phyloP scores from a whole-genome alignment of 92 coral and sea anemone species.

The Zoanthus solanderi region DNA sequence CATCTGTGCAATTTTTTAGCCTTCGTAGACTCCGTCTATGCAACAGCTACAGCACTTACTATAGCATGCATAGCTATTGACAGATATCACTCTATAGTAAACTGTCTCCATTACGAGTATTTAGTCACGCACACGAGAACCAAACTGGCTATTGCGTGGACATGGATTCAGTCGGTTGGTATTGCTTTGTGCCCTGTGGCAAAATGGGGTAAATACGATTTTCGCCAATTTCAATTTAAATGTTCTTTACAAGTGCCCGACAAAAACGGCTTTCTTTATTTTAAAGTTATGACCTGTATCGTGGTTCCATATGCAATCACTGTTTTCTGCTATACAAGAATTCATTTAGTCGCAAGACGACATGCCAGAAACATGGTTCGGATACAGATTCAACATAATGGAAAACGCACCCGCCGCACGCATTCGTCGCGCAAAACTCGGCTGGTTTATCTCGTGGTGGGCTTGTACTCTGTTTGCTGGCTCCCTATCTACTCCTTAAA shows the following conservation, averaged over 20 bases:
- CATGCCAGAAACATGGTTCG: conserved; percentile 91
- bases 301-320: conserved; percentile 76
- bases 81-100: conserved; percentile 91
- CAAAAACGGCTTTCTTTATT: conserved; percentile 75
- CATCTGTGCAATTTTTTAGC: conserved; percentile 75
- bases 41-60: conserved; percentile 84
- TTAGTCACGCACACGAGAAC: conserved; percentile 87
- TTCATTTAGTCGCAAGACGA: conserved; percentile 93
- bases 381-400: conserved; percentile 87
- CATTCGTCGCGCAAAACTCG: conserved; percentile 81
- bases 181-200: conserved; percentile 77
- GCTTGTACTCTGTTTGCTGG: conserved; percentile 88
- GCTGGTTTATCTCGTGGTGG: conserved; percentile 86
- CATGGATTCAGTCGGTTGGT: conserved; percentile 81
- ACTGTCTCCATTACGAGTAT: conserved; percentile 92
- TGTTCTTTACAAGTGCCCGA: conserved; percentile 78
- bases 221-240: conserved; percentile 70
- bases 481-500: conserved; percentile 80
- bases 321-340: conserved; percentile 90
- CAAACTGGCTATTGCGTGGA: conserved; percentile 71
- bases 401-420: conserved; percentile 73
- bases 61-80: conserved; percentile 91
- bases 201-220: conserved; percentile 86
- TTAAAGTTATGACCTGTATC: conserved; percentile 65
- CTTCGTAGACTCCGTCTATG: conserved; percentile 84